Evolutionary conservation across 2,113 vertebrate genomes (phyloP).

Genomic region (Passer montanus): DNA sequence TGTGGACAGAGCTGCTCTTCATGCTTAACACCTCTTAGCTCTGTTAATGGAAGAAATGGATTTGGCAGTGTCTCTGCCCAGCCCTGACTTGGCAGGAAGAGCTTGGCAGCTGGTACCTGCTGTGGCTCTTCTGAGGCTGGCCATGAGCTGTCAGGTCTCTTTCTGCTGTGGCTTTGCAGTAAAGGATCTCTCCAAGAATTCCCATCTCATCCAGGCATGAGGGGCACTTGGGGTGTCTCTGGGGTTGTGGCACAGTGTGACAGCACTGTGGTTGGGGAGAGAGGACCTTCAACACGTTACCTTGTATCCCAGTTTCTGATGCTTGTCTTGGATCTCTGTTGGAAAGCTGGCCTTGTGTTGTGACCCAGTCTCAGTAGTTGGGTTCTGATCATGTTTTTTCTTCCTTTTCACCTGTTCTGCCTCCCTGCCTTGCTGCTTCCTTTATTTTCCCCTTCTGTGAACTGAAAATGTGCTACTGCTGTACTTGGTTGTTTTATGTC

Average conservation of each 20-base stretch:
- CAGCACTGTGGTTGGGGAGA: fast-evolving
- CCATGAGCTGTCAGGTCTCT: fast-evolving
- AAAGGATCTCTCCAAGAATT: not conserved
- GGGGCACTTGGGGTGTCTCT: not conserved
- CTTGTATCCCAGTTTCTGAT: not conserved
- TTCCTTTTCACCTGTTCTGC: not conserved
- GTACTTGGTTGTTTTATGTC: not conserved
- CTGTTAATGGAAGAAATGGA: fast-evolving
- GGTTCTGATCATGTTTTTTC: not conserved
- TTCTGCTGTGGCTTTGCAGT: not conserved
- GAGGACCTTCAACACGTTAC: not conserved
- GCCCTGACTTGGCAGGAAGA: too few species aligned
- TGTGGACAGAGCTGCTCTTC: fast-evolving
- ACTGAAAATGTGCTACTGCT: not conserved
- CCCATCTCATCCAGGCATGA: fast-evolving
- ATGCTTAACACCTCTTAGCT: not conserved
- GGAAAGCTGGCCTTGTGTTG: not conserved
- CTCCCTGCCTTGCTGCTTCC: not conserved
- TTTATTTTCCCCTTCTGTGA: not conserved
- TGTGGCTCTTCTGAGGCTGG: fast-evolving
- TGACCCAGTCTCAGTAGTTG: fast-evolving
- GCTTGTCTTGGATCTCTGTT: not conserved
- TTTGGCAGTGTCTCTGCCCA: not conserved
- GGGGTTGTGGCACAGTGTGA: not conserved
- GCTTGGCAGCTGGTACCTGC: not conserved